Evolutionary conservation across 2,797 vertebrate genomes (phyloP), one percentile per base, ranked within the genome.

Genomic region (Cossypha caffra): DNA sequence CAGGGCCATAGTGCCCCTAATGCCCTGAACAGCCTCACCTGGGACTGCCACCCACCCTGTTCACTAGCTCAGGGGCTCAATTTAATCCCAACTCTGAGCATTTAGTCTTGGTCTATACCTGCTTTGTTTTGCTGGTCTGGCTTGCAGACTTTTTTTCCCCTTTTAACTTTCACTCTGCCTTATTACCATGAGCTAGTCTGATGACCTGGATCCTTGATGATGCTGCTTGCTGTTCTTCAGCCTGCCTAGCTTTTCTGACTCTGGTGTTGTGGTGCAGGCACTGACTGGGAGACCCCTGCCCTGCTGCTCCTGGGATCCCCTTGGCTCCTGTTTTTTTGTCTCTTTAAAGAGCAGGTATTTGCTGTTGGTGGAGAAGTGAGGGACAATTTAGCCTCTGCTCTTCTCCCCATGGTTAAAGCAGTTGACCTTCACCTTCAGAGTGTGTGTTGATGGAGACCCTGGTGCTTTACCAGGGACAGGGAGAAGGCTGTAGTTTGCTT

Each of bases 51-150:
- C 24, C 5, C 38, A 55, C 29, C 5, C 16, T 0, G 0, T 26
- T 37, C 10, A 9, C 5, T 52, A 58, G 33, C 45, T 43, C 62
- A 59, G 51, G 20, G 4, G 5, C 5, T 76, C 47, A 71, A n/a
- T 76, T 79, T 73, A 88, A 88, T 47, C 25, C 25, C 29, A 64
- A 0, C 7, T n/a, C 16, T 24, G 18, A 24, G 17, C 1, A 2
- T 0, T 5, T 23, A 13, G 1, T 9, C 3, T 37, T 64, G 5
- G 4, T 10, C 1, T 71, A 1, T 17, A 8, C 1, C 1, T 8
- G 1, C 0, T 52, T 57, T 15, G 3, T 55, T 4, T 6, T 37
- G 9, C 2, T 68, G 14, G 1, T 29, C 4, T 72, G 14, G 7
- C 9, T 5, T 72, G 5, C 16, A 19, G 35, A 1, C 0, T 8